A percentile compares a stretch with the other conserved stretches of the same genome.
Evolutionary conservation across 2,113 vertebrate species (phyloP).

Genomic region (Rhinopomastus cyanomelas): DNA sequence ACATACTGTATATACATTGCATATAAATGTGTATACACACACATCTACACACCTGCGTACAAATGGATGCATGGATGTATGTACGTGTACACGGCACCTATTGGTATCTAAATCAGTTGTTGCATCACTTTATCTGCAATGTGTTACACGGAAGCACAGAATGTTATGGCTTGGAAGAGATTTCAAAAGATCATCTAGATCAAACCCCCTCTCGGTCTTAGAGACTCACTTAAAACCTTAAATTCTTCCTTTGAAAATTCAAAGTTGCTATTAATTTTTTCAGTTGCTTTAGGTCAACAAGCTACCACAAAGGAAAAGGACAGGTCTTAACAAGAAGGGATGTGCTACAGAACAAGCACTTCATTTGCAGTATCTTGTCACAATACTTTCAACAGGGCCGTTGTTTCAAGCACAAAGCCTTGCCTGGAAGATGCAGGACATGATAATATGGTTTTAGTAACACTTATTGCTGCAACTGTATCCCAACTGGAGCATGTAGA

Average conservation of each 20-base stretch:
- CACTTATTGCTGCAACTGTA: conserved; percentile 31
- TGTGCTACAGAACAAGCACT: neutral
- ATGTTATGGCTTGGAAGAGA: no score
- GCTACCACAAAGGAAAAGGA: neutral
- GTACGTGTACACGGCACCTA: neutral
- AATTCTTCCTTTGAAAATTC: conserved; percentile 9
- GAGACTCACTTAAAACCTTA: neutral
- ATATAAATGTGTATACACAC: no score
- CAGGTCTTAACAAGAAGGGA: conserved; percentile 32
- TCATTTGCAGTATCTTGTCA: conserved; percentile 6
- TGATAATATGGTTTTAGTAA: neutral
- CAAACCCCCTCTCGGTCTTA: neutral
- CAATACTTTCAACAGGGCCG: neutral
- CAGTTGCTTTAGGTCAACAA: conserved; percentile 1
- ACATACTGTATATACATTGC: no score
- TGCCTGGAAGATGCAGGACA: conserved; percentile 2
- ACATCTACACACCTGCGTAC: rapidly evolving
- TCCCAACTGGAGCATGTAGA: neutral
- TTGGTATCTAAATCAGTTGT: neutral
- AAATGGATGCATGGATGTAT: no score
- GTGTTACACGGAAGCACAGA: no score
- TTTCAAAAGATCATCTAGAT: no score
- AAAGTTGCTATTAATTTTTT: neutral
- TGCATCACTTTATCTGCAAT: neutral
- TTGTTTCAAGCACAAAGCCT: conserved; percentile 47